These are phyloP conservation scores for Megaleporinus macrocephalus DNA, from an alignment of 2,113 vertebrate genomes.

Conservation along the genomic window DNA sequence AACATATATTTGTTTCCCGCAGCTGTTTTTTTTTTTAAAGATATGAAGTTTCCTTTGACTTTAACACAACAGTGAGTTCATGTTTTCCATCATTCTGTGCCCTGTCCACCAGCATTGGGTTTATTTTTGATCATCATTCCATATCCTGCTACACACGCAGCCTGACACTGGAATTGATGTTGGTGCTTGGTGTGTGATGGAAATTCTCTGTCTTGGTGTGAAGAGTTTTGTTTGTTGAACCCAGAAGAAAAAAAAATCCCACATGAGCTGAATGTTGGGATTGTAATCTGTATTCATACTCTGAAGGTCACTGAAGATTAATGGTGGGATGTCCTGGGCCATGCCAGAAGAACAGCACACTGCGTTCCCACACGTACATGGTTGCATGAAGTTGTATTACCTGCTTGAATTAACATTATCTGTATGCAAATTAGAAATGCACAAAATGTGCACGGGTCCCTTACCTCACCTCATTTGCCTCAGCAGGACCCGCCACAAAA, in stretches of 20 bases:
- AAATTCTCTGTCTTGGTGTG: neutral
- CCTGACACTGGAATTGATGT: neutral
- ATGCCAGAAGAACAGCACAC: neutral
- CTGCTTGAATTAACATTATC: neutral
- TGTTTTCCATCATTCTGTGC: no score
- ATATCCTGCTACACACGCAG: neutral
- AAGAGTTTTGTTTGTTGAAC: neutral
- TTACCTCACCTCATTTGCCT: no score
- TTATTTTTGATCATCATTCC: neutral
- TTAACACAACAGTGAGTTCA: no score
- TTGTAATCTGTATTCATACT: neutral
- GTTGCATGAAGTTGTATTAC: neutral
- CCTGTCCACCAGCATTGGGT: neutral
- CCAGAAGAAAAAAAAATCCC: no score
- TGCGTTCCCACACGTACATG: neutral
- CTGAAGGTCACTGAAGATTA: neutral
- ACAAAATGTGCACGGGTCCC: no score
- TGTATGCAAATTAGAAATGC: neutral
- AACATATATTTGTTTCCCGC: no score
- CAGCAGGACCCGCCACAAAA: no score
- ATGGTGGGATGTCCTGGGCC: neutral
- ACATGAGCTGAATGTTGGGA: neutral
- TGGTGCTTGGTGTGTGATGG: neutral
- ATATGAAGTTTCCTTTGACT: no score
- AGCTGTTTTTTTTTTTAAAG: no score